Evolutionary conservation across 1,140 invertebrate genomes (phyloP).

Genomic region (Bombus cullumanus): DNA sequence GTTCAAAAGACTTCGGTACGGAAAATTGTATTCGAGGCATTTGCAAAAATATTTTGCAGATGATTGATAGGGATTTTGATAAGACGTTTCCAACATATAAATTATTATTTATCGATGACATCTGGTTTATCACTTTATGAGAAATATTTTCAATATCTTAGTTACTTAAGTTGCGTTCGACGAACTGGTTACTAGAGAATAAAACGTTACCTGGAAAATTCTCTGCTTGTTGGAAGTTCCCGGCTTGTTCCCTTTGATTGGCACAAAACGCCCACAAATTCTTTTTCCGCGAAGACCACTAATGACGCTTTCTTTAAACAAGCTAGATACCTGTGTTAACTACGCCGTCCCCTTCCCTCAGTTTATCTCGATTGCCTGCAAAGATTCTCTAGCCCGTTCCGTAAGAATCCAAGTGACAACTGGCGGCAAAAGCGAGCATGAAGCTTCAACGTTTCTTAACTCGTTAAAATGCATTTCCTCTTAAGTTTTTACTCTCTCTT

Average conservation of each 20-base stretch:
- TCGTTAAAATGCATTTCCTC: not conserved
- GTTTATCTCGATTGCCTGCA: slow-evolving; percentile 55
- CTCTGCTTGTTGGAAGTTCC: too few relatives aligned
- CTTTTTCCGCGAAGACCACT: slow-evolving; percentile 8
- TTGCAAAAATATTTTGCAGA: not conserved
- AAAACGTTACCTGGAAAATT: not conserved
- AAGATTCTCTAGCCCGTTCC: slow-evolving; percentile 55
- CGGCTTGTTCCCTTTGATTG: not conserved
- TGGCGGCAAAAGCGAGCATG: not conserved
- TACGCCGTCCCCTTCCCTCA: not conserved
- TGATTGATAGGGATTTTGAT: not conserved
- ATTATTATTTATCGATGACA: not conserved
- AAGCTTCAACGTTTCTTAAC: not conserved
- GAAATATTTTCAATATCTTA: not conserved
- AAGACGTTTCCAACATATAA: not conserved
- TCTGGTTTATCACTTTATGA: not conserved
- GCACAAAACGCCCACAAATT: slow-evolving; percentile 18
- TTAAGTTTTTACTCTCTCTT: not conserved
- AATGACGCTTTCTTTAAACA: slow-evolving; percentile 41
- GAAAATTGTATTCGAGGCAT: too few relatives aligned
- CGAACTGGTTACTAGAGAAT: not conserved
- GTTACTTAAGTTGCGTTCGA: not conserved
- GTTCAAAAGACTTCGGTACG: not conserved
- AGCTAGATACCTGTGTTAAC: slow-evolving; percentile 8
- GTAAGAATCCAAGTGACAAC: not conserved